Percentiles rank a stretch among this genome's conserved stretches.
Evolutionary conservation across 2,888 invertebrate species (phyloP).

Genomic region (Amaurobius ferox): DNA sequence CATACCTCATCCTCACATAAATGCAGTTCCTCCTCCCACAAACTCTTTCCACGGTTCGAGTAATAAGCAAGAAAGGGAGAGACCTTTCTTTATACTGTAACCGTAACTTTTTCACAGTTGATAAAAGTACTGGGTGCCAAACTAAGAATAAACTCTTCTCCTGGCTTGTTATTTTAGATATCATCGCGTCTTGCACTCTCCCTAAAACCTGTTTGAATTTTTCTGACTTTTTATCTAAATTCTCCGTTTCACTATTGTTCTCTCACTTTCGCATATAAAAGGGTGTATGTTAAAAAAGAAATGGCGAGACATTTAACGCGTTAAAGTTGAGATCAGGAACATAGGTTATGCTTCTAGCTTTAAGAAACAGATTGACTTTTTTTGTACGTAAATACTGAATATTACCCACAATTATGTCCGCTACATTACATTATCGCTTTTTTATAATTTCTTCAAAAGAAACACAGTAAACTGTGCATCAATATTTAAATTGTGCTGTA

Average conservation of each 20-base stretch:
- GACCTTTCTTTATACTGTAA: conserved; percentile 33
- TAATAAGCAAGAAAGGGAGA: conserved; percentile 36
- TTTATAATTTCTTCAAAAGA: too few species aligned
- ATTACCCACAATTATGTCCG: too few species aligned
- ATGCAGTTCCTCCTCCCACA: conserved; percentile 14
- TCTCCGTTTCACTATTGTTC: background rate
- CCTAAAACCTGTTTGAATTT: conserved; percentile 8
- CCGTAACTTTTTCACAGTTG: conserved; percentile 41
- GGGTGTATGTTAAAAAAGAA: too few species aligned
- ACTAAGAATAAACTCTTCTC: conserved; percentile 43
- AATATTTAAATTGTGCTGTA: too few species aligned
- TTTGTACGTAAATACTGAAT: too few species aligned
- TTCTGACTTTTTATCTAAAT: background rate
- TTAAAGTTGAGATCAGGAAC: too few species aligned
- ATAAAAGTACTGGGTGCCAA: conserved; percentile 44
- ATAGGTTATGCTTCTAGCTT: too few species aligned
- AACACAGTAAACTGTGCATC: too few species aligned
- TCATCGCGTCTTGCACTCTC: conserved; percentile 6
- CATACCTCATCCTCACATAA: conserved; percentile 32
- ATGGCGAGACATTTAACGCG: too few species aligned
- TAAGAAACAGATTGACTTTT: too few species aligned
- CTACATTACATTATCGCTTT: too few species aligned
- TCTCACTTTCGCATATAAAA: background rate
- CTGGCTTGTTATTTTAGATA: conserved; percentile 56
- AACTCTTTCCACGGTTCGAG: background rate